phyloP scores from a whole-genome alignment of 2,113 vertebrate genomes.

The Cygnus buccinator region DNA sequence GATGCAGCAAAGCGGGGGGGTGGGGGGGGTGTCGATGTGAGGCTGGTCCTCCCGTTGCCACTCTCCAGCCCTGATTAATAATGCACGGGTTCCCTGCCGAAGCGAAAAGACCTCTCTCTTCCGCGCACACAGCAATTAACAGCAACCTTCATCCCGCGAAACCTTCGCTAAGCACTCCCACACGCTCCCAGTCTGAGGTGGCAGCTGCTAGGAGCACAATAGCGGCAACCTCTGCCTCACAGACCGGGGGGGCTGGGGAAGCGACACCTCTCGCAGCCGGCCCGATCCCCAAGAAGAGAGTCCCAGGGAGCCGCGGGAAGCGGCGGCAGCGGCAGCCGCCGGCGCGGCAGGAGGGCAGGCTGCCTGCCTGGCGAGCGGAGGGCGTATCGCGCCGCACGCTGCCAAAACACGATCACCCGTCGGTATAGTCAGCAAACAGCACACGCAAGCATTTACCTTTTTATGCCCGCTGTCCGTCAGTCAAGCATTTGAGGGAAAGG shows the following conservation, averaged over 20 bases:
- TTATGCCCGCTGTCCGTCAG: slow-evolving; percentile 21
- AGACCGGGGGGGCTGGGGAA: not conserved
- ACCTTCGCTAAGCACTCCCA: not conserved
- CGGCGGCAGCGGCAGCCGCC: not conserved
- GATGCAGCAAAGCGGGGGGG: not conserved
- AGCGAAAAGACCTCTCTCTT: not conserved
- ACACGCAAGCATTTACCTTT: slow-evolving; percentile 41
- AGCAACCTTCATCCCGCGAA: slow-evolving; percentile 5
- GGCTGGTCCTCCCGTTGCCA: not conserved
- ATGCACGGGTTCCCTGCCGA: not conserved
- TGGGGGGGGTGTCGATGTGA: not conserved
- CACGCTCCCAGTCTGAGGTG: not conserved
- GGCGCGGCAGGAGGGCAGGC: not conserved
- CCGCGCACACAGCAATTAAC: slow-evolving; percentile 5
- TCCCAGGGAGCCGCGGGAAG: not conserved
- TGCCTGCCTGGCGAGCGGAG: not conserved
- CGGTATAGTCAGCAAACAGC: slow-evolving; percentile 1
- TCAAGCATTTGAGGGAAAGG: not conserved
- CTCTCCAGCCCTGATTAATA: not conserved
- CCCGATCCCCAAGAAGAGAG: not conserved
- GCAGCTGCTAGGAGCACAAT: not conserved
- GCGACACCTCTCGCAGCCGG: not conserved
- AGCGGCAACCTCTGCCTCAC: not conserved
- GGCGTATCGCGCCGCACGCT: slow-evolving; percentile 13
- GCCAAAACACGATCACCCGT: not conserved